Percentiles rank a stretch among this genome's conserved stretches.
Conservation (phyloP, 2,797 vertebrate species). For the Acomys russatus region DNA sequence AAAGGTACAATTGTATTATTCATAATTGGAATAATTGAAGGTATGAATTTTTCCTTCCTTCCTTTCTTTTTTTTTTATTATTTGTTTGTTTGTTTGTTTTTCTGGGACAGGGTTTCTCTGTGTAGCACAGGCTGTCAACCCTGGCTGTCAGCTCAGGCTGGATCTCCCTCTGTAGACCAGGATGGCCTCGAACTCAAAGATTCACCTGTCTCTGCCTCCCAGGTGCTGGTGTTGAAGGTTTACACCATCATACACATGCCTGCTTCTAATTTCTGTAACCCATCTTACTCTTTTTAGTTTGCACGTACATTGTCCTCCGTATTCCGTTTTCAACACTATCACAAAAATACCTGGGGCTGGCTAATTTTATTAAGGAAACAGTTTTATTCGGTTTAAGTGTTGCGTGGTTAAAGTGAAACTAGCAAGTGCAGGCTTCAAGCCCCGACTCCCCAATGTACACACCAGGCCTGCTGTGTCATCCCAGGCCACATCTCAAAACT, state of each 20-base stretch:
- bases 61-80: too few relatives aligned
- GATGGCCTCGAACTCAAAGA: not conserved
- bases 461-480: not conserved
- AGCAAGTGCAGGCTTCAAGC: not conserved
- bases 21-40: not conserved
- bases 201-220: not conserved
- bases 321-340: not conserved
- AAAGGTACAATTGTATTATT: not conserved
- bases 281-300: not conserved
- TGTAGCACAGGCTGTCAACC: not conserved
- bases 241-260: fast-evolving
- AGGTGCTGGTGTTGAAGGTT: not conserved
- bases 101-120: not conserved
- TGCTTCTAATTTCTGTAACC: not conserved
- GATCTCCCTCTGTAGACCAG: not conserved
- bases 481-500: not conserved
- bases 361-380: not conserved
- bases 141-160: not conserved
- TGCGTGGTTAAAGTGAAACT: not conserved
- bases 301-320: not conserved
- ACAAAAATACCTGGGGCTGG: not conserved
- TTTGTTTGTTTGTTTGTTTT: not conserved
- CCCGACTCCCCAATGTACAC: fast-evolving
- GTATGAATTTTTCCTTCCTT: not conserved
- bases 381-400: not conserved